A percentile compares a stretch with the other conserved stretches of the same genome.
Conservation (phyloP, 2,888 invertebrate genomes). For the Nesidiocoris tenuis region DNA sequence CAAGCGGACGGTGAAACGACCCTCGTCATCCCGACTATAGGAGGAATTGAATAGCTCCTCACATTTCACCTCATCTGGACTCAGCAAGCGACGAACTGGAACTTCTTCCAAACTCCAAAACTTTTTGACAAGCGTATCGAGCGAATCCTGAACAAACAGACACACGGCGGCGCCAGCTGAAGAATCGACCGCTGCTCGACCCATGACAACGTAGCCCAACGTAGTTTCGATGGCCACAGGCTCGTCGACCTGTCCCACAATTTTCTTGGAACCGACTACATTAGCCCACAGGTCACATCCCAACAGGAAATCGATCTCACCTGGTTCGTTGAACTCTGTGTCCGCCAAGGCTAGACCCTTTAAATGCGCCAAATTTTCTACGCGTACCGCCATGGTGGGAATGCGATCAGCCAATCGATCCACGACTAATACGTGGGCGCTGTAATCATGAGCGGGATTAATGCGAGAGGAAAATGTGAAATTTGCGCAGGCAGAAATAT, state of each 20-base stretch:
- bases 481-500: background rate
- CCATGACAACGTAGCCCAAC: background rate
- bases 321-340: background rate
- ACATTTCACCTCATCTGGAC: background rate
- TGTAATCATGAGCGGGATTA: background rate
- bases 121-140: background rate
- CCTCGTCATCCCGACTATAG: too few species aligned
- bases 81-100: background rate
- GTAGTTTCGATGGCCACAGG: background rate
- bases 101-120: constrained; percentile 2
- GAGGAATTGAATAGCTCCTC: too few species aligned
- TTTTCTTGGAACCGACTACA: background rate
- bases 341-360: background rate
- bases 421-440: background rate
- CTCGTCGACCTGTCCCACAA: background rate
- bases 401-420: background rate
- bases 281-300: background rate
- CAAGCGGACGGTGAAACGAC: too few species aligned
- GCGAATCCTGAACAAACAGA: background rate
- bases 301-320: background rate
- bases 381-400: background rate
- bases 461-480: background rate
- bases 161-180: background rate
- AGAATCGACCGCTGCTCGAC: background rate
- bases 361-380: background rate